Base-by-base conservation (phyloP, 2,888 invertebrate genomes). In the Elysia crispata region DNA sequence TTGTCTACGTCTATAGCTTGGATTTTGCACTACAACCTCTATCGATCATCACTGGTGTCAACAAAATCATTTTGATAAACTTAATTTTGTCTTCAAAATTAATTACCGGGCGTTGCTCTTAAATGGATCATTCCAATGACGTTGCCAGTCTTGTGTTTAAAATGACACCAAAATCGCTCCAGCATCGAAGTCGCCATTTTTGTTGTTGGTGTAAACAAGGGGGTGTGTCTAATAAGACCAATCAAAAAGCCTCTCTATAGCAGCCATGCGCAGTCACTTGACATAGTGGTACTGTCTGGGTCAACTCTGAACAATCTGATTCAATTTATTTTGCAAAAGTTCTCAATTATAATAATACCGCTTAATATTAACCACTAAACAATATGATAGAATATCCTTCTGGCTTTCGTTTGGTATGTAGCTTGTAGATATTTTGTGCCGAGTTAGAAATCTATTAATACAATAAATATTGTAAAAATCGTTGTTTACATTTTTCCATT, bases 121-220 rank as follows among this genome's bases (percentile, higher is more conserved):
- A 95, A 93, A 89, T 96, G 95, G 77, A 96, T 93, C 95, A 96
- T 95, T 77, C 95, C 95, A 86, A 96, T 94, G 54, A 95, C 84
- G 82, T 86, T 86, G 57, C 84, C 81, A 30, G 72, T 83, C 49
- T 81, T 81, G 57, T 82, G 85, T 33, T 81, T 81, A 76, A 88
- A 89, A 5, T 86, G 62, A 31, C 76, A 81, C n/a, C 80, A 75
- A 77, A 86, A 87, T 13, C 82, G 66, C 57, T 85, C 84, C 82
- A 86, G 80, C 8, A 66, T 57, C 30, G 77, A 70, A 33, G 83
- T 77, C 54, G 83, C 81, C 83, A 83, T 83, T 41, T 41, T 41
- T 74, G 31, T 79, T 74, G 77, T 64, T 62, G 60, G 50, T 69
- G 57, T 62, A 31, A 18, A 70, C 62, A 76, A 80, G 77, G 81